A percentile compares a stretch with the other conserved stretches of the same genome.
phyloP scores from a whole-genome alignment of 1,140 invertebrate species.

The Nymphalis io region DNA sequence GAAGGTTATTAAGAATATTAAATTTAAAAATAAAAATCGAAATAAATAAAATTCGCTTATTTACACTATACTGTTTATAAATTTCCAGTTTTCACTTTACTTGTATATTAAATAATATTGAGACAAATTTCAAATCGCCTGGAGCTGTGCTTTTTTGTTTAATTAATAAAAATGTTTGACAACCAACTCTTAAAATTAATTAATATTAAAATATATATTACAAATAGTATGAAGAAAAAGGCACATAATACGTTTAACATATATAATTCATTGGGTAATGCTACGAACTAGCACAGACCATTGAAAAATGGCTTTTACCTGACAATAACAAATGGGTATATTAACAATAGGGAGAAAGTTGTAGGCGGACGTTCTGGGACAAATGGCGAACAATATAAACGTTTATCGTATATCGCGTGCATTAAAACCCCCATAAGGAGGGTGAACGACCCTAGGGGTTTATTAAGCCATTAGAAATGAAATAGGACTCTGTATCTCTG shows the following conservation, averaged over 20 bases:
- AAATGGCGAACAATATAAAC: constrained; percentile 37
- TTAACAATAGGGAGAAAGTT: constrained; percentile 15
- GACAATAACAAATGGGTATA: constrained; percentile 16
- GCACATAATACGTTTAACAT: background rate
- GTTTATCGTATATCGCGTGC: constrained; percentile 36
- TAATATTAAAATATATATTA: background rate
- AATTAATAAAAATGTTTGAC: no score
- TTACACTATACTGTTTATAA: no score
- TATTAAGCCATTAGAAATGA: constrained; percentile 65
- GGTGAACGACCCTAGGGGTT: constrained; percentile 46
- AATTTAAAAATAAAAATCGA: no score
- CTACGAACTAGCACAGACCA: background rate
- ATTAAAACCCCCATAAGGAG: constrained; percentile 46
- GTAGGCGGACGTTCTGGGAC: constrained; percentile 19
- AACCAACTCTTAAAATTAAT: no score
- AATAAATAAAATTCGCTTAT: no score
- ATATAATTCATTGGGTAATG: background rate
- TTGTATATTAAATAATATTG: no score
- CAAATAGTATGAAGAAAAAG: background rate
- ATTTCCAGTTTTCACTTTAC: no score
- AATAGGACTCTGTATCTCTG: constrained; percentile 53
- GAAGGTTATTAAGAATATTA: no score
- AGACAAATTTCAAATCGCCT: no score
- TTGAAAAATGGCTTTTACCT: constrained; percentile 3
- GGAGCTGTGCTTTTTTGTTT: no score